phyloP scores from a whole-genome alignment of 2,797 vertebrate genomes.

The Phoebastria nigripes region DNA sequence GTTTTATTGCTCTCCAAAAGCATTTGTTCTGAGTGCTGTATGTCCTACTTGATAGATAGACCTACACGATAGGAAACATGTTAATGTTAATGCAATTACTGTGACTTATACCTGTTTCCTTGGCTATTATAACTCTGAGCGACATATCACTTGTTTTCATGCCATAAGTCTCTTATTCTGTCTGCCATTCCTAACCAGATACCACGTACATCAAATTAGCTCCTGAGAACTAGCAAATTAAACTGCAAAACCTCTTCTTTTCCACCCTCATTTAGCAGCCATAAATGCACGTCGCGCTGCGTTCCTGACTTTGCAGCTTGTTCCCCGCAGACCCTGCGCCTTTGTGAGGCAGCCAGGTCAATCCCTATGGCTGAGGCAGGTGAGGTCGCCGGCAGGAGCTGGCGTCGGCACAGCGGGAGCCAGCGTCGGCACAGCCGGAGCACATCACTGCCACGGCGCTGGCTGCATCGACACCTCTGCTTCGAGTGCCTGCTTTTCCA shows the following conservation, averaged over 20 bases:
- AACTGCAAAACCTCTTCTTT: background rate
- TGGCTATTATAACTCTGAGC: background rate
- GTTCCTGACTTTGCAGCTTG: background rate
- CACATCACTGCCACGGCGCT: background rate
- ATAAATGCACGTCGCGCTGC: rapidly evolving
- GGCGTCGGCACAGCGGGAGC: rapidly evolving
- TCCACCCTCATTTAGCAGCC: background rate
- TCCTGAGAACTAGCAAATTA: background rate
- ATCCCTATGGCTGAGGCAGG: background rate
- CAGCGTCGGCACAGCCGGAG: rapidly evolving
- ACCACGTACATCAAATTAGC: background rate
- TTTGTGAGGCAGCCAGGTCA: background rate
- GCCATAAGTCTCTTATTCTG: background rate
- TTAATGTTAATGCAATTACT: slow-evolving; percentile 37
- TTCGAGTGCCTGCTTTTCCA: background rate
- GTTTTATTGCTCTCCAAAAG: background rate
- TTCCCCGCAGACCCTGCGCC: background rate
- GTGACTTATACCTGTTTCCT: background rate
- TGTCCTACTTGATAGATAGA: background rate
- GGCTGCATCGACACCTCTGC: background rate
- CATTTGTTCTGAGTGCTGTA: background rate
- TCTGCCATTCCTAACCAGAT: background rate
- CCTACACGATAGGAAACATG: background rate
- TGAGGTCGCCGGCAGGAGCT: rapidly evolving
- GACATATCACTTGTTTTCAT: background rate